Evolutionary conservation across 2,113 vertebrate genomes (phyloP), one percentile per base, ranked within the genome.

Genomic region (Dipodomys ordii): DNA sequence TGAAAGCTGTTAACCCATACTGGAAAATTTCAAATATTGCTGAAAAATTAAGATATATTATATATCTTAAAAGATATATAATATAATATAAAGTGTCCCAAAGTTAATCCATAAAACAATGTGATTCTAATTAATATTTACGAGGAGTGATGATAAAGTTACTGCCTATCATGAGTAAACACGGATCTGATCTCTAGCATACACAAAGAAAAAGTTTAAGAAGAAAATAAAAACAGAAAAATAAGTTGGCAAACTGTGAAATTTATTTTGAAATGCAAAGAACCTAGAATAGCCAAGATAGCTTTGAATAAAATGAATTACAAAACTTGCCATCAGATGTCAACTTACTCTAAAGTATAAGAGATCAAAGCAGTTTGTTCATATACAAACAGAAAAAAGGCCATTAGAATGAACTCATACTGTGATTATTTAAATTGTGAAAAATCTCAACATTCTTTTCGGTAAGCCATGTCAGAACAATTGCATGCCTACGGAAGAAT

Each of bases 221-320:
- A 72, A 46, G n/a, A 7, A 72, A 80, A 44, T 23, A 53, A 78
- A 16, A 44, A 73, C 15, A 86, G 53, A 9, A 7, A 85, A 87
- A 49, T 23, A 90, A 90, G 83, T 65, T 72, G 53, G 28, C 44
- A 84, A 90, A 77, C 28, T 83, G 18, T 89, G 76, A 91, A 90
- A 91, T 85, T 18, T 69, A 84, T 35, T 84, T 90, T 23, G 64
- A 87, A 92, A 94, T 87, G 11, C 49, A 87, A 74, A 90, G 62
- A 76, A 57, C 20, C 35, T 76, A 71, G 35, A 91, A 57, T 73
- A 91, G 22, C 28, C n/a, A 88, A 95, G 39, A 39, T 7, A 86
- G 4, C 23, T 76, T 83, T 44, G 22, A 95, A 74, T 83, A 93
- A 88, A 86, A 91, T 83, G 15, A 82, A 35, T 19, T 85, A 2